These are phyloP conservation scores for Petroica traversi DNA, from an alignment of 2,113 vertebrate genomes.

Conservation along the genomic window DNA sequence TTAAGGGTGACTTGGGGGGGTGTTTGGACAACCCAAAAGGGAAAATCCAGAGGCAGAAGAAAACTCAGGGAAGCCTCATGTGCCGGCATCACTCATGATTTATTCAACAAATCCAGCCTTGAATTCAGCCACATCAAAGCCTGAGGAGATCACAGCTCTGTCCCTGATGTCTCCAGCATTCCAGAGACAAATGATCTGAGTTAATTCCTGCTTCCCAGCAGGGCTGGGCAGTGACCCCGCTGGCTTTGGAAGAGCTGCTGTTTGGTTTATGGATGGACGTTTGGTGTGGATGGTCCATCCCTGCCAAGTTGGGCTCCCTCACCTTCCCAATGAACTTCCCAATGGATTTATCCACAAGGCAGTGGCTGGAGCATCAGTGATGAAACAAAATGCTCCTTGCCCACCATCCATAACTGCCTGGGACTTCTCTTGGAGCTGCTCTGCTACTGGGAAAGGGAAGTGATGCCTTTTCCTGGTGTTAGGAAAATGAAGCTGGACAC, in stretches of 20 bases:
- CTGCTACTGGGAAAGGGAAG: neutral
- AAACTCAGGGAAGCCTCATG: too few relatives aligned
- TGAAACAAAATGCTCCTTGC: slow-evolving; percentile 5
- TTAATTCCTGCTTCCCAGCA: slow-evolving; percentile 72
- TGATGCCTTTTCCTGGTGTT: too few relatives aligned
- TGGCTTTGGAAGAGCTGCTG: slow-evolving; percentile 65
- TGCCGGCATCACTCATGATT: too few relatives aligned
- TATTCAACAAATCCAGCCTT: too few relatives aligned
- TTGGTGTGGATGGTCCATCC: slow-evolving; percentile 46
- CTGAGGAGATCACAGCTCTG: too few relatives aligned
- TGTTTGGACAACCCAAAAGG: too few relatives aligned
- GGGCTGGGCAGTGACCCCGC: slow-evolving; percentile 54
- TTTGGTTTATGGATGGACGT: slow-evolving; percentile 62
- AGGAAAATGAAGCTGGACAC: too few relatives aligned
- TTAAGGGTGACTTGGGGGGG: too few relatives aligned
- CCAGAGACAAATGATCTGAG: slow-evolving; percentile 68
- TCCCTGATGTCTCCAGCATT: too few relatives aligned
- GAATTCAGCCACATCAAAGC: too few relatives aligned
- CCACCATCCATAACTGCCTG: neutral
- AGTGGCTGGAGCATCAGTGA: neutral
- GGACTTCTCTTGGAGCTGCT: neutral
- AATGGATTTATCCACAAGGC: slow-evolving; percentile 68
- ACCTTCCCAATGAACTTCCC: slow-evolving; percentile 57
- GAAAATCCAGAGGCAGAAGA: too few relatives aligned
- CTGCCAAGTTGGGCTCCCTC: slow-evolving; percentile 27